Base-by-base conservation (phyloP, 2,888 invertebrate genomes). In the Microctonus aethiopoides region DNA sequence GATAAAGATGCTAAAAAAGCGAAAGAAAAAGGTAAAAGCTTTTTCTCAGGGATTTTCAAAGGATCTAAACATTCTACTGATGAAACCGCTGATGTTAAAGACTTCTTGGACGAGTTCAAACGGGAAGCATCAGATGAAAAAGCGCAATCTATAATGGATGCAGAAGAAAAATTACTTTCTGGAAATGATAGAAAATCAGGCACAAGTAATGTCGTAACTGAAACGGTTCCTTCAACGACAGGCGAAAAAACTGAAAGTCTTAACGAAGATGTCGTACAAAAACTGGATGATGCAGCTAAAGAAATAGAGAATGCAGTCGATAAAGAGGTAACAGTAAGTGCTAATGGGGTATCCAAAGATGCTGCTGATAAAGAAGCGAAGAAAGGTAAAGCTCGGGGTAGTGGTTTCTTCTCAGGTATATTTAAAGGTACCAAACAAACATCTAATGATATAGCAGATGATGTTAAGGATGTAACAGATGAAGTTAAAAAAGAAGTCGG, bases 51-150 rank as follows among this genome's bases (percentile, higher is more conserved):
- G 29, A 72, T 75, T 29, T 72, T 75, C 54, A 73, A 77, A 16
- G 72, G 75, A n/a, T 62, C 72, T 10, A 80, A 78, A 61, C 87
- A 88, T 67, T 88, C 88, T 76, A 87, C 87, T 13, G 88, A 83
- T 3, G 46, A 20, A 2, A 4, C 46, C 16, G 5, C 9, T 20
- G 46, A 46, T 46, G 16, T 16, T 46, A 46, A 46, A 46, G 16
- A 16, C 9, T 46, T 46, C 7, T 9, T 46, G 6, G 16, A 46
- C 1, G 16, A 46, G 6, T 6, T 46, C 2, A 16, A 20, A 46
- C n/a, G 16, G 4, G 20, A 46, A 16, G 16, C 46, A 46, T 46
- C 46, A 7, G 9, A 46, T 20, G 46, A 46, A 7, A 46, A 46
- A 20, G 46, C 2, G 46, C 46, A 16, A n/a, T 7, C 16, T 4